Evolutionary conservation across 2,888 invertebrate genomes (phyloP), one percentile per base, ranked within the genome.

Genomic region (Lycia hirtaria): DNA sequence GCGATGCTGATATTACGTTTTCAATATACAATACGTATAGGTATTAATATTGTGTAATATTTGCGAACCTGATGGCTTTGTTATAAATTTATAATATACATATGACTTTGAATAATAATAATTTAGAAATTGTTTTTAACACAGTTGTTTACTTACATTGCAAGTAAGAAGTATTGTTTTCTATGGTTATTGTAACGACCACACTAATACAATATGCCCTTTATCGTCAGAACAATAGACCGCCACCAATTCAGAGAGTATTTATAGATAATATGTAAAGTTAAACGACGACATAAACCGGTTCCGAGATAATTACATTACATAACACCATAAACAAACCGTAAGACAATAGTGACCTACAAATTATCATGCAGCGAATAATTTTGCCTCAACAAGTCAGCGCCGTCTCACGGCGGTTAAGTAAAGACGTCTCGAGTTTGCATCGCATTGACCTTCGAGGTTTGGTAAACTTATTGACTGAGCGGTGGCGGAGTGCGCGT

Each of bases 391-490:
- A 73, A 24, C 47, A 47, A 26, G 33, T 76, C 45, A 56, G 41
- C 56, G 37, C 17, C 35, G 81, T 82, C 81, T 80, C 72, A 70
- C 72, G 70, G 74, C 69, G 65, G 79, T 86, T 81, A 82, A 83
- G 85, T 86, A 81, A 85, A 85, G 84, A 81, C 77, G 83, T 82
- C 79, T 83, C 76, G 71, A 69, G 76, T 84, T 81, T 83, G 81
- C 81, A 82, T 80, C 76, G 79, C 79, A 87, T 87, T 89, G 90
- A 90, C 90, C 92, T 92, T 90, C 87, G 78, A 65, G 78, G 85
- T 91, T 90, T 87, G 85, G 85, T 86, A 88, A 87, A 88, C 78
- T 86, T 89, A 88, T 90, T 89, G 83, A 88, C 86, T 83, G 80
- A 84, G 80, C 73, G 84, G 76, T 89, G 89, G 88, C 77, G 74